Evolutionary conservation across 2,113 vertebrate genomes (phyloP).

Genomic region (Dromaius novaehollandiae): DNA sequence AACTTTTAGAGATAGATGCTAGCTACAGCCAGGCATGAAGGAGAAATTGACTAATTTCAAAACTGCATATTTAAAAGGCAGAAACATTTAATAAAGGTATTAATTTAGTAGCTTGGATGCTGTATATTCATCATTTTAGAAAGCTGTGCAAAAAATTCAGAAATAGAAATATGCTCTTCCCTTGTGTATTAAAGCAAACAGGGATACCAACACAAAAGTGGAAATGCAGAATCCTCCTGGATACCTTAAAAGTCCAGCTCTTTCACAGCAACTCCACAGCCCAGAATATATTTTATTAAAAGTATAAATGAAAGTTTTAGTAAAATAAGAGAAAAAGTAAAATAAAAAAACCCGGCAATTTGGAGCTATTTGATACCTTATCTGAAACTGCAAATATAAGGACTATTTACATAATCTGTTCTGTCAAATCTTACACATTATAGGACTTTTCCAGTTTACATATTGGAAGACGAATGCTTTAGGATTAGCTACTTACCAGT

Average conservation of each 20-base stretch:
- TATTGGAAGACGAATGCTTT: neutral
- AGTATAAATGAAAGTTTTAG: neutral
- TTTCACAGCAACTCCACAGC: neutral
- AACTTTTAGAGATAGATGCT: neutral
- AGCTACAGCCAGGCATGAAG: neutral
- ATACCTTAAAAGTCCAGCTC: neutral
- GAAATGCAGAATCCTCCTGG: neutral
- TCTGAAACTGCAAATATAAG: neutral
- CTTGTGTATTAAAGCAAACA: neutral
- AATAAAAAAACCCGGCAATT: neutral
- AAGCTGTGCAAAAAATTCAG: neutral
- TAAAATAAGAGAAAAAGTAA: neutral
- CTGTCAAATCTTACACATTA: neutral
- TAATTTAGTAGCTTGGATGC: neutral
- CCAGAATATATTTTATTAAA: neutral
- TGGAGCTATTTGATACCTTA: neutral
- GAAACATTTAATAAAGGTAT: neutral
- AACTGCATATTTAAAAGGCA: neutral
- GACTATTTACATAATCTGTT: neutral
- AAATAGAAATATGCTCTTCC: neutral
- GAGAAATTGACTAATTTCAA: neutral
- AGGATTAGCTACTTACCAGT: constrained; percentile 82
- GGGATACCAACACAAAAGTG: neutral
- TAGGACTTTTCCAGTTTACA: neutral
- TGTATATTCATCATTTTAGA: neutral